These are phyloP conservation scores for Lysandra bellargus DNA, from an alignment of 2,888 invertebrate genomes.

Conservation along the genomic window DNA sequence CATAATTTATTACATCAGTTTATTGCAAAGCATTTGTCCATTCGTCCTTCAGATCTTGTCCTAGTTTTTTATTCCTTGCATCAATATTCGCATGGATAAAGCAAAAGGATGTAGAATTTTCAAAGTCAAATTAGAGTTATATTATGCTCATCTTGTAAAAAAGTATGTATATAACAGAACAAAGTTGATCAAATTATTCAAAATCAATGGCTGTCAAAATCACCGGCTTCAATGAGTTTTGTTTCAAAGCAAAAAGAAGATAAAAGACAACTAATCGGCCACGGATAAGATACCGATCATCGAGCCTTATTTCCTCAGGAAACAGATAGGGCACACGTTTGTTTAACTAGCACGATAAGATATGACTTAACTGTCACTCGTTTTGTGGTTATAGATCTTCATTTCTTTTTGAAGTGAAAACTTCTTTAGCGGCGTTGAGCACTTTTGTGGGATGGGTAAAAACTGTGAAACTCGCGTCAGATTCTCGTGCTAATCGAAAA, in stretches of 20 bases:
- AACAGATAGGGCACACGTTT: conserved; percentile 17
- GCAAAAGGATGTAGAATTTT: not conserved
- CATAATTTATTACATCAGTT: conserved; percentile 12
- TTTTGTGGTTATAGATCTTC: not conserved
- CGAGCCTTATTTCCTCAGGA: conserved; percentile 24
- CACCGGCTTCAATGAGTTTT: not conserved
- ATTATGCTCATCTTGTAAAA: not conserved
- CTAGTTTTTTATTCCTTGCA: not conserved
- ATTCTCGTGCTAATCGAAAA: too few species aligned
- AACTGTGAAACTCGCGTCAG: too few species aligned
- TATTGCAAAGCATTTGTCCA: not conserved
- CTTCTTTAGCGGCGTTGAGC: too few species aligned
- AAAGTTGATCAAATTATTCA: not conserved
- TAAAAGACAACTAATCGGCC: not conserved
- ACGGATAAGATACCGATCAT: conserved; percentile 4
- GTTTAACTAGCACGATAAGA: conserved; percentile 10
- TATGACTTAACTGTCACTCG: conserved; percentile 9
- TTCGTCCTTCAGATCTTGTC: not conserved
- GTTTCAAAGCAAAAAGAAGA: not conserved
- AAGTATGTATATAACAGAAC: too few species aligned
- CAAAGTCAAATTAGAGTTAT: not conserved
- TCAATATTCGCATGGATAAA: too few species aligned
- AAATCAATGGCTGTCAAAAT: not conserved
- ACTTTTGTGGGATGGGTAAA: too few species aligned
- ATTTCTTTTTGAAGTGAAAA: too few species aligned